phyloP scores from a whole-genome alignment of 1,140 invertebrate genomes.

The Asobara japonica region DNA sequence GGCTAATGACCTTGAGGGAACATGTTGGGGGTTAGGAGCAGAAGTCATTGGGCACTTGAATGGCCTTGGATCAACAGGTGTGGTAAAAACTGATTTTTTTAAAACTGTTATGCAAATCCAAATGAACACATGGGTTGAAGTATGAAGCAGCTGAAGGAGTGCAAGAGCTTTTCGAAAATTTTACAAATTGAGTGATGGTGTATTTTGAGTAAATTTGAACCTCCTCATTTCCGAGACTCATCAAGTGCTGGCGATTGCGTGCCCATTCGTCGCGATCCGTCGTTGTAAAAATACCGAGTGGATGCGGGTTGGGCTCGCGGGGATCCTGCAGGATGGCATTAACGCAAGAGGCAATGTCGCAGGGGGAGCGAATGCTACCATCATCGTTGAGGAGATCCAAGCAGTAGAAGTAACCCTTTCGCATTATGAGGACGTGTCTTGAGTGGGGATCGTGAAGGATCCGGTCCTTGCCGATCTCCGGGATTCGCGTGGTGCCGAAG shows the following conservation, averaged over 20 bases:
- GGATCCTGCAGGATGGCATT: constrained; percentile 77
- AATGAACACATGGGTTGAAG: too few species aligned
- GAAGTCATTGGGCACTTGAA: too few species aligned
- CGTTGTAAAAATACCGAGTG: constrained; percentile 85
- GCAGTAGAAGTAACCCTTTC: constrained; percentile 88
- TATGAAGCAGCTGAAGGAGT: too few species aligned
- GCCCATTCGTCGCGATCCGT: constrained; percentile 91
- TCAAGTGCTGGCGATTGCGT: constrained; percentile 74
- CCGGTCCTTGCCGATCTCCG: constrained; percentile 81
- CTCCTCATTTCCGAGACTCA: constrained; percentile 75
- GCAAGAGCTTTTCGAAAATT: too few species aligned
- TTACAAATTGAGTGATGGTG: too few species aligned
- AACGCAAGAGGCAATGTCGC: constrained; percentile 79
- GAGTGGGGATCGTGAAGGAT: constrained; percentile 71
- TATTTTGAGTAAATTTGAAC: too few species aligned
- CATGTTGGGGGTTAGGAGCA: too few species aligned
- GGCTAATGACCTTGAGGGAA: too few species aligned
- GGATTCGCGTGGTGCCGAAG: constrained; percentile 89
- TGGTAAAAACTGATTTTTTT: too few species aligned
- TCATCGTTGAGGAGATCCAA: constrained; percentile 89
- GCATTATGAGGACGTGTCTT: constrained; percentile 87
- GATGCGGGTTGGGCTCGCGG: constrained; percentile 66
- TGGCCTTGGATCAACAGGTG: too few species aligned
- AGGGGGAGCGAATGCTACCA: constrained; percentile 81
- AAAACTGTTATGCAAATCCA: too few species aligned